Evolutionary conservation across 2,888 invertebrate genomes (phyloP).

Genomic region (Mayetiola destructor): DNA sequence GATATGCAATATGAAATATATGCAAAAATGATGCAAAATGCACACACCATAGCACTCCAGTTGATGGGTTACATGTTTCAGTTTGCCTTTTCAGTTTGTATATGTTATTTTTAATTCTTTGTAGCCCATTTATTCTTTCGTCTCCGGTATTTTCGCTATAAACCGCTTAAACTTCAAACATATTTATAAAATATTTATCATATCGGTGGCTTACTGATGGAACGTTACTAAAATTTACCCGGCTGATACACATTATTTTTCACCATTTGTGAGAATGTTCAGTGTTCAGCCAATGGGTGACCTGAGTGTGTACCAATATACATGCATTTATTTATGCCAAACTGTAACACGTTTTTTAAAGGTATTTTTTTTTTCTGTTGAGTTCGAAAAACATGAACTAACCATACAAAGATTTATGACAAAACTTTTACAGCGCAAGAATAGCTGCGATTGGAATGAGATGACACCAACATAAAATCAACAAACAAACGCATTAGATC

Average conservation of each 20-base stretch:
- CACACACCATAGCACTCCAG: no score
- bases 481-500: not conserved
- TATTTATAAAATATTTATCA: constrained; percentile 11
- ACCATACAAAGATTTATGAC: constrained; percentile 4
- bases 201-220: constrained; percentile 6
- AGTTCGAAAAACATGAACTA: not conserved
- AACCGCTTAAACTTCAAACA: constrained; percentile 6
- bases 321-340: not conserved
- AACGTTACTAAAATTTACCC: not conserved
- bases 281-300: not conserved
- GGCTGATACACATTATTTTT: not conserved
- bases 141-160: no score
- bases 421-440: not conserved
- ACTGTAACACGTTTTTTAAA: no score
- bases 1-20: no score
- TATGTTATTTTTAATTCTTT: no score
- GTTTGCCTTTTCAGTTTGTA: no score
- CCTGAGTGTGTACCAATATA: not conserved
- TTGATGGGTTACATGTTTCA: no score
- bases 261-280: not conserved
- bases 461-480: not conserved
- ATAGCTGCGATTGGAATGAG: not conserved
- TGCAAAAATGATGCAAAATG: no score
- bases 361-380: not conserved
- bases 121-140: no score